phyloP scores from a whole-genome alignment of 2,113 vertebrate species.

The Crotalus viridis region DNA sequence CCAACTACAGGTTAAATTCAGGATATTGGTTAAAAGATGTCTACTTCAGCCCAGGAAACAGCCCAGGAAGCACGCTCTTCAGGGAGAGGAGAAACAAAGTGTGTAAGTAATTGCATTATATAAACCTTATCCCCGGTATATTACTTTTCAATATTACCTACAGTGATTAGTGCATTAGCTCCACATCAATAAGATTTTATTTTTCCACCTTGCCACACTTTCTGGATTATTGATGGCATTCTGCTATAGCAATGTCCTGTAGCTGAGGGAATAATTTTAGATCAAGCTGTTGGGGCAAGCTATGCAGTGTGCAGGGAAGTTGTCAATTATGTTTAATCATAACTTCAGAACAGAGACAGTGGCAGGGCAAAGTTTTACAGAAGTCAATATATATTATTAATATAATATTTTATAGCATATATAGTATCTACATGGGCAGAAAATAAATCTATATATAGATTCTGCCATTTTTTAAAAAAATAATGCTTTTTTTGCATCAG shows the following conservation, averaged over 20 bases:
- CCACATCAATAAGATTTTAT: neutral
- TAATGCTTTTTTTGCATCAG: neutral
- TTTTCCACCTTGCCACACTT: neutral
- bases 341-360: neutral
- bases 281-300: neutral
- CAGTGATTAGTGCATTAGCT: neutral
- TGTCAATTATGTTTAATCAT: neutral
- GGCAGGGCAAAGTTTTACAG: neutral
- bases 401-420: neutral
- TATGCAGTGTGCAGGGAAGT: neutral
- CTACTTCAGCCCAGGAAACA: neutral
- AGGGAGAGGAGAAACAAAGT: neutral
- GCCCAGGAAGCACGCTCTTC: neutral
- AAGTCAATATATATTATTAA: too few relatives aligned
- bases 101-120: constrained; percentile 15
- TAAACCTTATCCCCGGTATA: neutral
- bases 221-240: neutral
- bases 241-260: neutral
- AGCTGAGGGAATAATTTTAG: neutral
- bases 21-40: neutral
- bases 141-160: neutral
- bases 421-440: neutral
- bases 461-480: neutral
- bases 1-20: neutral
- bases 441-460: neutral